Base-by-base conservation (phyloP, 2,797 vertebrate genomes). In the Thunnus albacares region DNA sequence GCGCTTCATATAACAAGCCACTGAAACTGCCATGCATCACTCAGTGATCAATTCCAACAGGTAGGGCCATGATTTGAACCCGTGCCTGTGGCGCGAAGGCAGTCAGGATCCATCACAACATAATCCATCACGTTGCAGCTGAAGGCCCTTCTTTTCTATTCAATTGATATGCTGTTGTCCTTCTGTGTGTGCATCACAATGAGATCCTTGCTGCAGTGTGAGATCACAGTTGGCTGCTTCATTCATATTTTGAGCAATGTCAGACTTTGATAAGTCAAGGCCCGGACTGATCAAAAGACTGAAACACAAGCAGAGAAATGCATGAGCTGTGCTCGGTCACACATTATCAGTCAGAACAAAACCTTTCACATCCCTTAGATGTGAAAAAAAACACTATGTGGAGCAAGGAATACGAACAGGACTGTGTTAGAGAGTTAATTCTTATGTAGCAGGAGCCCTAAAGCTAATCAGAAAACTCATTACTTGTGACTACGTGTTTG, bases 91-190 rank as follows among this genome's bases (percentile, higher is more conserved):
- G 22, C 26, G 28, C 26, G 30, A 28, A 6, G 47, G 57, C 38
- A 55, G 65, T 70, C 65, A 70, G 65, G 15, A 17, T 70, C 59
- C 52, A 69, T 75, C 41, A 24, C 14, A 24, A 51, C 43, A 75
- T 75, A 75, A 80, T 75, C 78, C 53, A 70, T 70, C 78, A 75
- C 28, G 68, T 18, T 30, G 14, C 28, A 26, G 51, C 51, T 41
- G 41, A 26, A 52, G 4, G 22, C 22, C n/a, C 22, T 52, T 69
- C 52, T 24, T 43, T 63, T 68, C 38, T 51, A 6, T 47, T 53
- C 12, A 55, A 22, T 52, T 51, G 76, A 66, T 33, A 26, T 45
- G 26, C 45, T 60, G 5, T 30, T 59, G 71, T 74, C 62, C n/a
- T n/a, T 55, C 28, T 68, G 11, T 14, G 30, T 61, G 64, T 6